Evolutionary conservation across 2,888 invertebrate species (phyloP).

Genomic region (Temnothorax ravouxi): DNA sequence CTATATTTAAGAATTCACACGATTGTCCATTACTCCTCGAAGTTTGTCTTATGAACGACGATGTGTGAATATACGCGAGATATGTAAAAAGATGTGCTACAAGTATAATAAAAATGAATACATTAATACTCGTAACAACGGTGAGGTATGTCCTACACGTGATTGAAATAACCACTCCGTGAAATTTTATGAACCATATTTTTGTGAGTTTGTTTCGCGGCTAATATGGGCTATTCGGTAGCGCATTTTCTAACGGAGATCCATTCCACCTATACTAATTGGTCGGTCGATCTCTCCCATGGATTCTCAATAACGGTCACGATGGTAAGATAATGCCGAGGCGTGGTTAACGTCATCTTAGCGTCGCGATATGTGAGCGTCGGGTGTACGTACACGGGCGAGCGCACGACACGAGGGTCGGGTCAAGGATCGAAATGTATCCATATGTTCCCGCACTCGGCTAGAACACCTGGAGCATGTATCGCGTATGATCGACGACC

Average conservation of each 20-base stretch:
- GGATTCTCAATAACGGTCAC: conserved; percentile 67
- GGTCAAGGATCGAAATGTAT: conserved; percentile 68
- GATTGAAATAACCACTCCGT: conserved; percentile 3
- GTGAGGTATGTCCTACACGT: background rate
- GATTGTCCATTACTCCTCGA: background rate
- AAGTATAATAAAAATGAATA: background rate
- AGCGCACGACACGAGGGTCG: conserved; percentile 52
- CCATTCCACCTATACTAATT: conserved; percentile 66
- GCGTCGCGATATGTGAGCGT: conserved; percentile 59
- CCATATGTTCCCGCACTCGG: conserved; percentile 51
- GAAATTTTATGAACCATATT: background rate
- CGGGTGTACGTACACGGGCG: conserved; percentile 11
- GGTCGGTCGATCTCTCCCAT: conserved; percentile 64
- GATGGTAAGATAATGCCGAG: conserved; percentile 68
- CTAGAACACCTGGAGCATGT: conserved; percentile 58
- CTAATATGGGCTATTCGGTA: conserved; percentile 67
- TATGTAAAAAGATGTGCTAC: background rate
- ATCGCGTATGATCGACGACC: conserved; percentile 69
- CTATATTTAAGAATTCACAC: background rate
- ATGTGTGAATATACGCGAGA: background rate
- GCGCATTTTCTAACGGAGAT: conserved; percentile 65
- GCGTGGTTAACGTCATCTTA: conserved; percentile 73
- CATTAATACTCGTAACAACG: background rate
- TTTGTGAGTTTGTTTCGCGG: conserved; percentile 41
- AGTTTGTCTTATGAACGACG: background rate